Conservation (phyloP, 1,140 invertebrate species). For the Bacillus rossius region DNA sequence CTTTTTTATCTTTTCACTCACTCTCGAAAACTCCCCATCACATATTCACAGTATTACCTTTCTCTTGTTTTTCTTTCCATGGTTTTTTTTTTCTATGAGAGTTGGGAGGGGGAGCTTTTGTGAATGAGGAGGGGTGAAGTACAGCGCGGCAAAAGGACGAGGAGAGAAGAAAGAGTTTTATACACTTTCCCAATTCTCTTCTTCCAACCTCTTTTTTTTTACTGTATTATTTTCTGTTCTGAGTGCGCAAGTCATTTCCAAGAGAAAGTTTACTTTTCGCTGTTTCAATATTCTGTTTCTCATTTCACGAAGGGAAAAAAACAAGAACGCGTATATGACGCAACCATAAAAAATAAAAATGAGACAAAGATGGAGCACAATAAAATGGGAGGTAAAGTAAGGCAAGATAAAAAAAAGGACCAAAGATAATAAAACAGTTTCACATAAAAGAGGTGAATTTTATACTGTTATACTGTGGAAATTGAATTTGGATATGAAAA, state of each 20-base stretch:
- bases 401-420: too few species aligned
- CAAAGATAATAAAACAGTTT: too few species aligned
- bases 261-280: constrained; percentile 18
- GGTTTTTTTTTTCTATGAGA: constrained; percentile 6
- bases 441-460: too few species aligned
- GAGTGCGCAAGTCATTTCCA: constrained; percentile 19
- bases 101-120: neutral
- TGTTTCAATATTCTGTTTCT: constrained; percentile 25
- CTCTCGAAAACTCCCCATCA: constrained; percentile 27
- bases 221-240: constrained; percentile 4
- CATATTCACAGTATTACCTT: constrained; percentile 44
- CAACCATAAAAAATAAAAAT: too few species aligned
- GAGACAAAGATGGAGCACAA: too few species aligned
- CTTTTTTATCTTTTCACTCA: constrained; percentile 7
- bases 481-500: too few species aligned
- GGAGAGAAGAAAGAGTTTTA: constrained; percentile 4
- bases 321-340: neutral
- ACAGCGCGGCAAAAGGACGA: neutral
- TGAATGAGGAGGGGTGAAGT: neutral
- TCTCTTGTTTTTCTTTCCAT: constrained; percentile 32
- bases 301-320: constrained; percentile 16
- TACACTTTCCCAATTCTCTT: neutral
- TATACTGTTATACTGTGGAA: too few species aligned
- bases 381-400: too few species aligned
- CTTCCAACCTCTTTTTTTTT: constrained; percentile 14